phyloP scores from a whole-genome alignment of 2,113 vertebrate genomes.

The Taxidea taxus region DNA sequence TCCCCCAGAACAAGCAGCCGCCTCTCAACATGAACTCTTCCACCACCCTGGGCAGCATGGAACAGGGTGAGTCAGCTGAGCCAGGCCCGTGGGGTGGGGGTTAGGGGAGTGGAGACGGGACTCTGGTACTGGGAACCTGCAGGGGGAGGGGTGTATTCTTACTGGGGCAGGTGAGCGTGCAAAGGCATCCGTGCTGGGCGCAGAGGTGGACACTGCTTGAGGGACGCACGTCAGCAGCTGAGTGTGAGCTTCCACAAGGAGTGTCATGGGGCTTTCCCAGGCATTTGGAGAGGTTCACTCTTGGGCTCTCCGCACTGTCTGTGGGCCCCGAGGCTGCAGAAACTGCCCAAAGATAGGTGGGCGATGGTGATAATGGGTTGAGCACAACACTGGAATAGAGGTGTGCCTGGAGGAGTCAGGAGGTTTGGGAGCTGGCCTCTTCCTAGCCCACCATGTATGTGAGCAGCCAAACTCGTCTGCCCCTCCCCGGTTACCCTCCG shows the following conservation, averaged over 20 bases:
- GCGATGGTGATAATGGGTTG: not conserved
- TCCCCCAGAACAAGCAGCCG: conserved; percentile 84
- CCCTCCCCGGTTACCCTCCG: conserved; percentile 16
- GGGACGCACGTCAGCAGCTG: not conserved
- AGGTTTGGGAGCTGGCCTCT: not conserved
- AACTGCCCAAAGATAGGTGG: not conserved
- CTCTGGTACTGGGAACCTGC: not conserved
- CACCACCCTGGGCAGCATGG: conserved; percentile 79
- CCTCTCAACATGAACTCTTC: conserved; percentile 82
- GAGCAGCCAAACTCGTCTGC: not conserved
- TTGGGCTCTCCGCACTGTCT: not conserved
- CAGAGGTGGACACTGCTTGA: not conserved
- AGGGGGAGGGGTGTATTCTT: too few relatives aligned
- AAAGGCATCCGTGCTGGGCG: not conserved
- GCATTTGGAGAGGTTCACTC: not conserved
- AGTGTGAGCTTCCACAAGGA: not conserved
- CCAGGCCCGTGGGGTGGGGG: rapidly evolving
- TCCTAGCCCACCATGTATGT: rapidly evolving
- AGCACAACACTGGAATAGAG: not conserved
- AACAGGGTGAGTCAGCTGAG: conserved; percentile 78
- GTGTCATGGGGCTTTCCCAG: not conserved
- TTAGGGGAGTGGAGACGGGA: not conserved
- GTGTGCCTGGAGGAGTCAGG: not conserved
- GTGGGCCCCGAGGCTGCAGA: not conserved
- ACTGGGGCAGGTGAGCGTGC: not conserved